These are phyloP conservation scores for Aphis gossypii DNA, from an alignment of 1,140 invertebrate genomes.

Conservation along the genomic window DNA sequence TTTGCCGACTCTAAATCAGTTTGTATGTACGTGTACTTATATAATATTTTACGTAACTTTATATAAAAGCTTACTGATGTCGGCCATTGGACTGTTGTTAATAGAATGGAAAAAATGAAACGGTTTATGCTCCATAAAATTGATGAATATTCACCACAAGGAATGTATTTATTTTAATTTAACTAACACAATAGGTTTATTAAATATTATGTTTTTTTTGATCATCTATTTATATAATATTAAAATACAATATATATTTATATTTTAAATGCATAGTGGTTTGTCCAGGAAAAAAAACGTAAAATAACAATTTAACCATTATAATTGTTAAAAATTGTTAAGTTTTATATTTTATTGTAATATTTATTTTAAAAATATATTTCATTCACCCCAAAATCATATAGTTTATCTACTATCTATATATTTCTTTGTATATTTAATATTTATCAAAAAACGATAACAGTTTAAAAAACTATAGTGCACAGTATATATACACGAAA, in stretches of 20 bases:
- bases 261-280: neutral
- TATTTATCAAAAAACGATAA: neutral
- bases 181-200: neutral
- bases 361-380: neutral
- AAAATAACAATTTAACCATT: neutral
- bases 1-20: neutral
- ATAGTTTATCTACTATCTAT: neutral
- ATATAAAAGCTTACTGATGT: neutral
- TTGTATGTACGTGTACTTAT: neutral
- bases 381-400: neutral
- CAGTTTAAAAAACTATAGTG: neutral
- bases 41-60: neutral
- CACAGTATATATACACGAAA: neutral
- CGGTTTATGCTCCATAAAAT: neutral
- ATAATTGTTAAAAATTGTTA: neutral
- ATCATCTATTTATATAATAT: neutral
- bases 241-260: neutral
- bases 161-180: neutral
- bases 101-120: neutral
- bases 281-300: neutral
- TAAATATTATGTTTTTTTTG: neutral
- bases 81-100: neutral
- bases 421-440: neutral
- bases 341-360: neutral
- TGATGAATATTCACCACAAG: neutral